Conservation (phyloP, 2,888 invertebrate species). For the Diaphora mendica region DNA sequence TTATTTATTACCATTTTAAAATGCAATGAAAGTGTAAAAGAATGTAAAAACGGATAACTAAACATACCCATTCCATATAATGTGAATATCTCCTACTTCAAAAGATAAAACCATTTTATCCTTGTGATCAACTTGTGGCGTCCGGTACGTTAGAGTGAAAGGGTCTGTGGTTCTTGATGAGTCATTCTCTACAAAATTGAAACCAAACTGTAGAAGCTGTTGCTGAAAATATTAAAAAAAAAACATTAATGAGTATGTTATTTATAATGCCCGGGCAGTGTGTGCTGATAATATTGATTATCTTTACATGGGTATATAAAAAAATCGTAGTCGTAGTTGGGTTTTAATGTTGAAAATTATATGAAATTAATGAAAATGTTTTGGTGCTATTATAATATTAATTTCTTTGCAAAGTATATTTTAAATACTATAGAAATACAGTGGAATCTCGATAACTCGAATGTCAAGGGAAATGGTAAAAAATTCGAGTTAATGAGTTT, state of each 20-base stretch:
- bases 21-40: neutral
- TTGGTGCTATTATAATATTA: too few species aligned
- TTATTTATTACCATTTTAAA: too few species aligned
- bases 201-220: slow-evolving; percentile 74
- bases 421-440: too few species aligned
- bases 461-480: too few species aligned
- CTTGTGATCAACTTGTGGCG: slow-evolving; percentile 67
- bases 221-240: slow-evolving; percentile 64
- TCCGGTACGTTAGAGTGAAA: slow-evolving; percentile 68
- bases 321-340: too few species aligned
- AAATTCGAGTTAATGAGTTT: too few species aligned
- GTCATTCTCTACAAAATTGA: slow-evolving; percentile 71
- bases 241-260: neutral
- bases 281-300: neutral
- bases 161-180: slow-evolving; percentile 67
- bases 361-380: too few species aligned
- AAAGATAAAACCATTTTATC: slow-evolving; percentile 70
- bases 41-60: neutral
- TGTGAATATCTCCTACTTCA: slow-evolving; percentile 72
- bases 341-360: too few species aligned
- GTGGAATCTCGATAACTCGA: too few species aligned
- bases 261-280: neutral
- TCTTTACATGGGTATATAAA: too few species aligned
- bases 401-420: too few species aligned
- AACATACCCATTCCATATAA: slow-evolving; percentile 75